These are phyloP conservation scores for Grus americana DNA, from an alignment of 2,113 vertebrate species.

Conservation along the genomic window DNA sequence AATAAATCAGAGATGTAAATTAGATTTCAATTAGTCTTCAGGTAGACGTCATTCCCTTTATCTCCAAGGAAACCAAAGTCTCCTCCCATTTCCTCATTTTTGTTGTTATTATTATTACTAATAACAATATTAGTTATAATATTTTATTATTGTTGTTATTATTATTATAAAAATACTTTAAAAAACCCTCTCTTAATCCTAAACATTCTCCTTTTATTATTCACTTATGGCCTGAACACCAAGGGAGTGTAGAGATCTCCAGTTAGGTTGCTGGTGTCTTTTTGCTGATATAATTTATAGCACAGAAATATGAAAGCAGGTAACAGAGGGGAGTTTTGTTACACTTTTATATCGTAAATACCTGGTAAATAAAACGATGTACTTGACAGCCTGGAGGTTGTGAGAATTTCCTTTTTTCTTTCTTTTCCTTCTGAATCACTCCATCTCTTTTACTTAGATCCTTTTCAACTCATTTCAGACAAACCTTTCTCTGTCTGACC, in stretches of 20 bases:
- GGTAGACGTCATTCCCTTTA: background rate
- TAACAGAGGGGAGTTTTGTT: background rate
- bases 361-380: background rate
- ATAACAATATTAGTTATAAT: too few relatives aligned
- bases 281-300: background rate
- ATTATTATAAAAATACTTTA: background rate
- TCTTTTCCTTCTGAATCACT: background rate
- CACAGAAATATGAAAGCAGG: background rate
- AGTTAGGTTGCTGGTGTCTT: background rate
- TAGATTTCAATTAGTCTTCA: slow-evolving; percentile 47
- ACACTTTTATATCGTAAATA: background rate
- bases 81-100: background rate
- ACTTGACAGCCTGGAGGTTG: background rate
- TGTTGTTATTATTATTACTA: background rate
- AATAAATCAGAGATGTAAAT: slow-evolving; percentile 32
- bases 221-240: background rate
- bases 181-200: background rate
- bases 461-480: background rate
- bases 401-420: background rate
- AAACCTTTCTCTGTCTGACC: background rate
- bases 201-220: background rate
- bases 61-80: background rate
- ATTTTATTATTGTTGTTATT: background rate
- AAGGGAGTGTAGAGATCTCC: background rate
- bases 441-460: background rate